A percentile compares a stretch with the other conserved stretches of the same genome.
Evolutionary conservation across 2,797 vertebrate genomes (phyloP).

Genomic region (Centroberyx gerrardi): DNA sequence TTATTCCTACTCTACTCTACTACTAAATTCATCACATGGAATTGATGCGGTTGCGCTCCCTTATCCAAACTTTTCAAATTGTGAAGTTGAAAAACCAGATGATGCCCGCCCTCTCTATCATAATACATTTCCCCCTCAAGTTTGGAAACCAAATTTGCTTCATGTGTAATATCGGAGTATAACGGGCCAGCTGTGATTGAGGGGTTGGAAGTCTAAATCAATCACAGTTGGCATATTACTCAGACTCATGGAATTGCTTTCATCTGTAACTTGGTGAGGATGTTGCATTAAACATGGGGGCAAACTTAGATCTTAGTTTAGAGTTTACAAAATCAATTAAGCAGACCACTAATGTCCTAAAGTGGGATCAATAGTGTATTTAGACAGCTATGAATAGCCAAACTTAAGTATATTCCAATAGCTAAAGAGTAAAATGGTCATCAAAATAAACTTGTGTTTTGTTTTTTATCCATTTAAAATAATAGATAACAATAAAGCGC

Average conservation of each 20-base stretch:
- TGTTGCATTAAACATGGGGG: slow-evolving; percentile 26
- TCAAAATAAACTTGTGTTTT: no score
- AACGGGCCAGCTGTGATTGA: slow-evolving; percentile 65
- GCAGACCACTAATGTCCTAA: not conserved
- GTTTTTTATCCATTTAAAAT: no score
- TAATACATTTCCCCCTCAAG: slow-evolving; percentile 39
- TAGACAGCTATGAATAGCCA: not conserved
- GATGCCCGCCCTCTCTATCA: slow-evolving; percentile 51
- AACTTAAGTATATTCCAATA: no score
- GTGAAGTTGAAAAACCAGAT: slow-evolving; percentile 59
- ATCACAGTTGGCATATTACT: slow-evolving; percentile 44
- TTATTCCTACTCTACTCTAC: slow-evolving; percentile 17
- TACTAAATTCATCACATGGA: slow-evolving; percentile 45
- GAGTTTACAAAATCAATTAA: not conserved
- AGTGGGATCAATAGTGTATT: not conserved
- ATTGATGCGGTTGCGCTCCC: not conserved
- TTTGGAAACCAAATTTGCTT: slow-evolving; percentile 63
- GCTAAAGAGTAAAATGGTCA: no score
- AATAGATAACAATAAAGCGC: no score
- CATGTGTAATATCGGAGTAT: slow-evolving; percentile 64
- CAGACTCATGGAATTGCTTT: slow-evolving; percentile 55
- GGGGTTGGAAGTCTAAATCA: slow-evolving; percentile 60
- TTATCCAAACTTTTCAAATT: slow-evolving; percentile 69
- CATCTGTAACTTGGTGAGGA: slow-evolving; percentile 21
- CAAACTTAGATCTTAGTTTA: slow-evolving; percentile 10